phyloP scores from a whole-genome alignment of 2,113 vertebrate species.

The Pristiophorus japonicus region DNA sequence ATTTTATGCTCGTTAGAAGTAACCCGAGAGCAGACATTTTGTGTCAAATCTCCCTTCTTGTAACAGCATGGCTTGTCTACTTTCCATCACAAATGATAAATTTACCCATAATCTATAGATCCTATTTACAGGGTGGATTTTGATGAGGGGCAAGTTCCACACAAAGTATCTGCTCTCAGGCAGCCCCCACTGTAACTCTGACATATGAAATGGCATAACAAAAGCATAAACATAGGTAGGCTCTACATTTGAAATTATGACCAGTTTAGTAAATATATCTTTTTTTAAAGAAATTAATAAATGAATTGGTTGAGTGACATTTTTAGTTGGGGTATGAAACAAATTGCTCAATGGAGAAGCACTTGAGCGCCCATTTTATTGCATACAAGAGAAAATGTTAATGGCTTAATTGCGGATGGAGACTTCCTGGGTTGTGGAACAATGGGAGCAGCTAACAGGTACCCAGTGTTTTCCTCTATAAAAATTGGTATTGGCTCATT shows the following conservation, averaged over 20 bases:
- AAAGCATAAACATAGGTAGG: background rate
- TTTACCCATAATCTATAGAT: background rate
- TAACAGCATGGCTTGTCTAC: background rate
- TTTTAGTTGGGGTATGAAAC: background rate
- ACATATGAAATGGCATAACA: background rate
- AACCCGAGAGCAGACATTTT: background rate
- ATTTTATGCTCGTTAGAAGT: background rate
- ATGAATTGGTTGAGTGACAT: background rate
- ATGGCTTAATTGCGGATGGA: background rate
- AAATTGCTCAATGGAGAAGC: background rate
- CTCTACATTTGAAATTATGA: background rate
- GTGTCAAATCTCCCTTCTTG: background rate
- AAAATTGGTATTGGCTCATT: background rate
- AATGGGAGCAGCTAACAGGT: background rate
- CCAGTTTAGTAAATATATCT: background rate
- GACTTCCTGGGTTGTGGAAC: background rate
- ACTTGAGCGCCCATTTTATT: background rate
- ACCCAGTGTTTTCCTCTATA: background rate
- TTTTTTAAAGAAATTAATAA: background rate
- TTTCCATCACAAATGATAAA: background rate
- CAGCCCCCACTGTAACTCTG: background rate
- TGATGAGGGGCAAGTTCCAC: background rate
- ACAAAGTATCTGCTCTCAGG: background rate
- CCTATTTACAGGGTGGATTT: too few species aligned
- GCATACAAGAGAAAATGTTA: background rate